Percentiles rank a stretch among this genome's conserved stretches.
phyloP scores from a whole-genome alignment of 2,797 vertebrate species.

The Emydoidea blandingii region DNA sequence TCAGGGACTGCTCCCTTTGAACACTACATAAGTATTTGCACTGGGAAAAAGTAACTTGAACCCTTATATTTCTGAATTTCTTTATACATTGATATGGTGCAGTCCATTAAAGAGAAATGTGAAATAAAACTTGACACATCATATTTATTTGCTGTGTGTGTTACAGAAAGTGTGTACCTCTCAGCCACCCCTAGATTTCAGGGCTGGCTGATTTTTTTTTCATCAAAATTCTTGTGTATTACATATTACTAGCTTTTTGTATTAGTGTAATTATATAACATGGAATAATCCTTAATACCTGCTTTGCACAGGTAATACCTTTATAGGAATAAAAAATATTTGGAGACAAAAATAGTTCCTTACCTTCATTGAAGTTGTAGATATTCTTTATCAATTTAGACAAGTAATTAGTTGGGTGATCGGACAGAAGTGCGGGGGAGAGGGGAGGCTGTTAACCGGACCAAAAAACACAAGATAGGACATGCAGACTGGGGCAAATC shows the following conservation, averaged over 20 bases:
- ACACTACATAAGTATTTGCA: fast-evolving
- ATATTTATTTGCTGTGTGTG: fast-evolving
- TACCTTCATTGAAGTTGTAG: background rate
- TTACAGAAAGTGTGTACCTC: fast-evolving
- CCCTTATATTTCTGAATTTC: background rate
- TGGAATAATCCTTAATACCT: background rate
- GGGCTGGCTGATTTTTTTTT: background rate
- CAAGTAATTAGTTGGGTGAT: background rate
- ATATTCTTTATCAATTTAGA: background rate
- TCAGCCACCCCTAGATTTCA: background rate
- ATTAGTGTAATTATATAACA: background rate
- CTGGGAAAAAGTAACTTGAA: background rate
- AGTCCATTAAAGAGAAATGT: background rate
- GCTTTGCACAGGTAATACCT: background rate
- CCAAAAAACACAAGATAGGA: background rate
- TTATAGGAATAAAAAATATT: background rate
- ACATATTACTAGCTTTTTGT: background rate
- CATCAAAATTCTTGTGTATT: background rate
- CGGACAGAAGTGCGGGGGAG: background rate
- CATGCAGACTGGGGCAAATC: background rate
- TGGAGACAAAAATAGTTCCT: background rate
- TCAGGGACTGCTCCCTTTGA: background rate
- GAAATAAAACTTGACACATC: fast-evolving
- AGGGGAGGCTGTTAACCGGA: background rate
- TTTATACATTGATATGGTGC: fast-evolving